These are phyloP conservation scores for Cheirogaleus medius DNA, from an alignment of 2,113 vertebrate genomes.

Conservation along the genomic window DNA sequence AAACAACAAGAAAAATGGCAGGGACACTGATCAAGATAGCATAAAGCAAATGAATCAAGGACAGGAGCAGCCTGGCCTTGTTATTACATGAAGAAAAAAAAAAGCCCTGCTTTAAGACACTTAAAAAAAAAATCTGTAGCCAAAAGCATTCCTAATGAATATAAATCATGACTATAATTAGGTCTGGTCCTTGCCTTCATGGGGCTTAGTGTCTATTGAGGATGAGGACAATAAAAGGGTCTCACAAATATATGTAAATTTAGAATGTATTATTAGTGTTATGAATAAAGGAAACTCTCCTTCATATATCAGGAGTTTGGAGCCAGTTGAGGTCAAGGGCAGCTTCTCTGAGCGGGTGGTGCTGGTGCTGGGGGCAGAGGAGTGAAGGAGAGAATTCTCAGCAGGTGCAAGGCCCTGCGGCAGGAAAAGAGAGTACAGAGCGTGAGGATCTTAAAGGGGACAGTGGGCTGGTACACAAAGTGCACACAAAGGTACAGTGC, in stretches of 20 bases:
- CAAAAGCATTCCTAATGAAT: background rate
- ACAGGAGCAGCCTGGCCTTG: background rate
- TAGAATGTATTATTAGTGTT: background rate
- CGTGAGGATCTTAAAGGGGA: background rate
- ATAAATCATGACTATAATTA: background rate
- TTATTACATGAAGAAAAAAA: background rate
- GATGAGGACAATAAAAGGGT: background rate
- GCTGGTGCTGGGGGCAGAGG: background rate
- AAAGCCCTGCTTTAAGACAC: background rate
- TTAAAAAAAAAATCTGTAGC: background rate
- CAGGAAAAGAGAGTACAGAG: background rate
- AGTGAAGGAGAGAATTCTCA: background rate
- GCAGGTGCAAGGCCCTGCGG: background rate
- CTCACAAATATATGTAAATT: background rate
- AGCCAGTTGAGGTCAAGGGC: background rate
- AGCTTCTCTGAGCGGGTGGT: background rate
- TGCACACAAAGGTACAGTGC: accelerated
- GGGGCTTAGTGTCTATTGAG: background rate
- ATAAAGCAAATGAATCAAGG: background rate
- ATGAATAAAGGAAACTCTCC: background rate
- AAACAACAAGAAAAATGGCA: background rate
- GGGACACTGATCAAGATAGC: background rate
- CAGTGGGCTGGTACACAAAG: background rate
- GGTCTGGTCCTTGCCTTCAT: background rate
- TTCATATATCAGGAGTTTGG: background rate